Percentiles rank a stretch among this genome's conserved stretches.
Conservation (phyloP, 2,888 invertebrate genomes). For the Herminia tarsipennalis region DNA sequence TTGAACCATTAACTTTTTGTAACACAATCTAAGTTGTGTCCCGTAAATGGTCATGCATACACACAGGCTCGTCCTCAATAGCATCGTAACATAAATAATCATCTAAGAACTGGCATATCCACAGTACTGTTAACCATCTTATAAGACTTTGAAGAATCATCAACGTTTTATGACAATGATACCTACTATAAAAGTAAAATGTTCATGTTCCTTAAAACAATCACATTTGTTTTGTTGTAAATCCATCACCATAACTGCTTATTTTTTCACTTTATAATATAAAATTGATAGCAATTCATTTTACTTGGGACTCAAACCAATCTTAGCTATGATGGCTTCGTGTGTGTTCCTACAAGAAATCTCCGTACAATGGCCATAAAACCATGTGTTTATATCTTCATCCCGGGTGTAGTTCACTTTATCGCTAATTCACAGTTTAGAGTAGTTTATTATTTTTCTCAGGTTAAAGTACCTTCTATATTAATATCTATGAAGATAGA, state of each 20-base stretch:
- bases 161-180: too few relatives aligned
- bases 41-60: slow-evolving; percentile 1
- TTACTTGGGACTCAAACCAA: slow-evolving; percentile 30
- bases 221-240: neutral
- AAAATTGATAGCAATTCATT: slow-evolving; percentile 42
- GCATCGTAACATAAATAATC: too few relatives aligned
- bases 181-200: too few relatives aligned
- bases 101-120: too few relatives aligned
- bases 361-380: slow-evolving; percentile 50
- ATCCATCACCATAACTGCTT: slow-evolving; percentile 5
- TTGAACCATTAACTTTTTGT: slow-evolving; percentile 4
- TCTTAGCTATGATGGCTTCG: slow-evolving; percentile 38
- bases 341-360: slow-evolving; percentile 49
- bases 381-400: slow-evolving; percentile 51
- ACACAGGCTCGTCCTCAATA: neutral
- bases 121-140: neutral
- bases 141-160: neutral
- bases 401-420: slow-evolving; percentile 40
- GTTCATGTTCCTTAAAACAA: too few relatives aligned
- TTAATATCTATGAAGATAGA: neutral
- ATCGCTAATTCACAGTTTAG: slow-evolving; percentile 40
- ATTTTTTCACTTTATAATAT: slow-evolving; percentile 32
- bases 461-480: neutral
- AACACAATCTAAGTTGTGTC: neutral
- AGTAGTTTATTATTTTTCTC: slow-evolving; percentile 25